Percentiles rank a stretch among this genome's conserved stretches.
phyloP scores from a whole-genome alignment of 2,113 vertebrate species.

The Boleophthalmus pectinirostris region DNA sequence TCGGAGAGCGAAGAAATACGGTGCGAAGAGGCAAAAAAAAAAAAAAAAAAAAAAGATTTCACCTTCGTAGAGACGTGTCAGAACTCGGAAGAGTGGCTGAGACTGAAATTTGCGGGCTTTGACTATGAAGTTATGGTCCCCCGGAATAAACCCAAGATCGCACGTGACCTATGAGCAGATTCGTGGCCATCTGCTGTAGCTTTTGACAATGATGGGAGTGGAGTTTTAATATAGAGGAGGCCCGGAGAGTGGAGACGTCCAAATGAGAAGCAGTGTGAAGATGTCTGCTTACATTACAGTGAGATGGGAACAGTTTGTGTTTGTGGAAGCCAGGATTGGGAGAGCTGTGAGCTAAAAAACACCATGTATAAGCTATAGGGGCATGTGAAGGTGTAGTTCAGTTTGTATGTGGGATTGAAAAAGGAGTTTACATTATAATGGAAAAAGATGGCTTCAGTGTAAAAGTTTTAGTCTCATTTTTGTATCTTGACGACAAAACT shows the following conservation, averaged over 20 bases:
- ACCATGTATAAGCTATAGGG: not conserved
- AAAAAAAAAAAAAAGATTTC: conserved; percentile 27
- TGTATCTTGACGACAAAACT: too few species aligned
- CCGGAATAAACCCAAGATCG: conserved; percentile 51
- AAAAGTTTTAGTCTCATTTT: too few species aligned
- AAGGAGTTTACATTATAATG: not conserved
- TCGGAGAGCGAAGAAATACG: conserved; percentile 52
- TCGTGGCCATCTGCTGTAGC: conserved; percentile 59
- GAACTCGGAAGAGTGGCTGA: conserved; percentile 29
- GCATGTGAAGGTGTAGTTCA: not conserved
- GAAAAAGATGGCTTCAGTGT: too few species aligned
- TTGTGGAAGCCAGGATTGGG: conserved; percentile 30
- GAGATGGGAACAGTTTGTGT: conserved; percentile 50
- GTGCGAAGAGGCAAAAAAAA: conserved; percentile 53
- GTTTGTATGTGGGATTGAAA: not conserved
- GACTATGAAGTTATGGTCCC: conserved; percentile 35
- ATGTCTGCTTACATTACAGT: conserved; percentile 60
- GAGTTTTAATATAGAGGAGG: conserved; percentile 67
- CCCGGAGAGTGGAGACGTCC: conserved; percentile 56
- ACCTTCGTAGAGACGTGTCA: conserved; percentile 56
- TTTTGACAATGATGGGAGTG: conserved; percentile 64
- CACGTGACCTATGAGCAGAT: conserved; percentile 64
- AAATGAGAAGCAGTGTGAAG: conserved; percentile 64
- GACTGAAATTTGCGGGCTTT: conserved; percentile 17
- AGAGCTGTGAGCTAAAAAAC: conserved; percentile 10